Base-by-base conservation (phyloP, 1,140 invertebrate genomes). In the Lucilia sericata region DNA sequence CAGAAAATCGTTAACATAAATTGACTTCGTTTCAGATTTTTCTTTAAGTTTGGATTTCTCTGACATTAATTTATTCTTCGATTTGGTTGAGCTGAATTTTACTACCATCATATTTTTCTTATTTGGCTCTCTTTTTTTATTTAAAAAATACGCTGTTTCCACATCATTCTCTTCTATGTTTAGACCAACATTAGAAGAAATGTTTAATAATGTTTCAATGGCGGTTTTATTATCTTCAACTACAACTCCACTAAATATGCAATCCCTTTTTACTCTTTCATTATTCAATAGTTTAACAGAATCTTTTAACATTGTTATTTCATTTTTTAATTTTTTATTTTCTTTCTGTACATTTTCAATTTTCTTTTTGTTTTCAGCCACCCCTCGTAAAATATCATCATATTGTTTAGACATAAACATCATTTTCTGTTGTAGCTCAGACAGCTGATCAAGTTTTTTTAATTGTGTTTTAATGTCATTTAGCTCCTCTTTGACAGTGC, bases 381-480 rank as follows among this genome's bases (percentile, higher is more conserved):
- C 17, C 10, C 12, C 13, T 76, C 34, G 25, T 17, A 76, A 17
- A 42, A 76, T 42, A 76, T 76, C 74, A 42, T 76, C 74, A 76
- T 34, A 76, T 76, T 76, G 74, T 36, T 76, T 76, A 4, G 74
- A 76, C 25, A 76, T 36, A 76, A 76, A 76, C 5, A 30, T 42
- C 25, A 76, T 76, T 7, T 30, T 36, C 4, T 76, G 21, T 8
- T 76, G 9, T 36, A 76, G 17, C 34, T 34, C 34, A 14, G 9
- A 76, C n/a, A 76, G 74, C 74, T 76, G 74, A 76, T 42, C 74
- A 30, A 76, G 34, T 42, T 76, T 76, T 36, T 36, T 36, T 8
- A 36, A 36, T 36, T n/a, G n/a, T n/a, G n/a, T n/a, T n/a, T n/a
- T n/a, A n/a, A n/a, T 36, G 36, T 36, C 36, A 36, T 36, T 36